Percentiles rank a stretch among this genome's conserved stretches.
phyloP scores from a whole-genome alignment of 1,140 invertebrate species.

The Mylabris phalerata region DNA sequence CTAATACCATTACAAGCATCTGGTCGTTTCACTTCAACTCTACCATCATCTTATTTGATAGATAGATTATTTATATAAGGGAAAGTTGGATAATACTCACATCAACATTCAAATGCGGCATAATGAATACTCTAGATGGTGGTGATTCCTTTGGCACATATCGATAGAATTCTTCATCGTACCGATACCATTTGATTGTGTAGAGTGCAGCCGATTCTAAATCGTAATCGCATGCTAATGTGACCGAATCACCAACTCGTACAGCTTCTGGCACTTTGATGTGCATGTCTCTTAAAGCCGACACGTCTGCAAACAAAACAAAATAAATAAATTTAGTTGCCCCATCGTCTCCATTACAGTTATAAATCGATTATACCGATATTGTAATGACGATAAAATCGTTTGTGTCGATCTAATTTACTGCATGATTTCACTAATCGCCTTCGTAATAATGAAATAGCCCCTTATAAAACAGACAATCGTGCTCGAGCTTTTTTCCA shows the following conservation, averaged over 20 bases:
- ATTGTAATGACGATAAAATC: too few relatives aligned
- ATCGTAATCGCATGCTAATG: constrained; percentile 72
- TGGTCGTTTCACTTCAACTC: constrained; percentile 5
- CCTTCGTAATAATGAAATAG: too few relatives aligned
- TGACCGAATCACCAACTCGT: constrained; percentile 60
- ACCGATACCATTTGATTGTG: constrained; percentile 76
- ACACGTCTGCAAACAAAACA: constrained; percentile 48
- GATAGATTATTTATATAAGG: neutral
- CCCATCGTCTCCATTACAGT: too few relatives aligned
- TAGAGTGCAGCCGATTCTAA: constrained; percentile 68
- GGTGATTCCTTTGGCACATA: constrained; percentile 63
- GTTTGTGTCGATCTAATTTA: too few relatives aligned
- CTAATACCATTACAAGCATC: constrained; percentile 11
- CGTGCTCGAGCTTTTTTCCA: too few relatives aligned
- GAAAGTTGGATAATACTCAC: constrained; percentile 51
- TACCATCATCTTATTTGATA: neutral
- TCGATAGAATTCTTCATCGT: constrained; percentile 72
- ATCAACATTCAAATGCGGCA: constrained; percentile 63
- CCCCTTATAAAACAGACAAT: too few relatives aligned
- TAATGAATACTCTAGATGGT: constrained; percentile 56
- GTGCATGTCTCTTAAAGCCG: constrained; percentile 60
- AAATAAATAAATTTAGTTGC: constrained; percentile 1
- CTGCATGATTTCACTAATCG: too few relatives aligned
- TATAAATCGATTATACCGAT: too few relatives aligned
- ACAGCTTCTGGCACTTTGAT: constrained; percentile 69